A percentile compares a stretch with the other conserved stretches of the same genome.
These are phyloP conservation scores for Chloroclysta siterata DNA, from an alignment of 2,888 invertebrate species.

Conservation along the genomic window DNA sequence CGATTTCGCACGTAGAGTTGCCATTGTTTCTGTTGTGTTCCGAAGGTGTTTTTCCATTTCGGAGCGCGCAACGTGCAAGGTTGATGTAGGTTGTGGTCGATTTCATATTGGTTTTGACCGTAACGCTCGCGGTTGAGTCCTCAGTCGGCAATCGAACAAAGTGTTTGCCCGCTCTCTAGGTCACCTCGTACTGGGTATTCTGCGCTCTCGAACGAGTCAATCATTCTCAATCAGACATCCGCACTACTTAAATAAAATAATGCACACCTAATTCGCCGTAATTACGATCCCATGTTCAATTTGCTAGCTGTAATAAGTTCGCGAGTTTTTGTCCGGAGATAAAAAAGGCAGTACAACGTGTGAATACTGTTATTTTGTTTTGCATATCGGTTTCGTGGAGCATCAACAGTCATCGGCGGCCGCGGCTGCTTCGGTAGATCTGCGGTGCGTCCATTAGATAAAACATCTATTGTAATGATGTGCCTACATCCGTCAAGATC, in stretches of 20 bases:
- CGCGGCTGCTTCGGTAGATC: slow-evolving; percentile 48
- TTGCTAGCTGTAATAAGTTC: slow-evolving; percentile 72
- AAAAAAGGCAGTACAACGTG: slow-evolving; percentile 71
- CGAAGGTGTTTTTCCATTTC: slow-evolving; percentile 67
- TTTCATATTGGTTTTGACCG: slow-evolving; percentile 57
- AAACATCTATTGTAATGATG: slow-evolving; percentile 76
- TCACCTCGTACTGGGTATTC: slow-evolving; percentile 39
- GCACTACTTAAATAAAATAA: slow-evolving; percentile 70
- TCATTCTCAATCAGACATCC: slow-evolving; percentile 33
- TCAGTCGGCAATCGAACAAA: slow-evolving; percentile 43
- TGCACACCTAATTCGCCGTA: slow-evolving; percentile 59
- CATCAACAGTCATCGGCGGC: slow-evolving; percentile 63
- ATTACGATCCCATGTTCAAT: slow-evolving; percentile 74
- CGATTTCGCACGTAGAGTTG: slow-evolving; percentile 66
- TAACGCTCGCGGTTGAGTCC: slow-evolving; percentile 56
- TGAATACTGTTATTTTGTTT: slow-evolving; percentile 80
- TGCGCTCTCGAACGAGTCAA: slow-evolving; percentile 36
- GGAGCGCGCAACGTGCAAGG: slow-evolving; percentile 49
- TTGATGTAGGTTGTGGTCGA: slow-evolving; percentile 73
- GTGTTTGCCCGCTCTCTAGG: slow-evolving; percentile 45
- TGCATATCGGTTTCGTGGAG: slow-evolving; percentile 72
- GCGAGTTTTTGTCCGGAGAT: slow-evolving; percentile 63
- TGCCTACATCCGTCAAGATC: slow-evolving; percentile 79
- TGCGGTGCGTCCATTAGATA: slow-evolving; percentile 74
- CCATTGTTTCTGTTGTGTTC: slow-evolving; percentile 66